phyloP scores from a whole-genome alignment of 2,888 invertebrate species.

The Hemistola chrysoprasaria region DNA sequence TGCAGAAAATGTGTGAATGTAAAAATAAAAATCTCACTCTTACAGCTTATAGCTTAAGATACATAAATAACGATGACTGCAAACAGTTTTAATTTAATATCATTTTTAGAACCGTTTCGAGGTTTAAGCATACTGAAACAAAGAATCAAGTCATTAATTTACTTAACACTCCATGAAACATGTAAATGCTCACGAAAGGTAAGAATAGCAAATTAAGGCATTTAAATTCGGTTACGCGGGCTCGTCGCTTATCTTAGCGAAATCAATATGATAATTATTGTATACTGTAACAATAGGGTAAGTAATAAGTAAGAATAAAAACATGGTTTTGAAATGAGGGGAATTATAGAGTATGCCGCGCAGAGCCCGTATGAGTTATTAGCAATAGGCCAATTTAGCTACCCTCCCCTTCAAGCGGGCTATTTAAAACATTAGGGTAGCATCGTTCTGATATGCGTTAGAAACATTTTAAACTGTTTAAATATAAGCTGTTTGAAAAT shows the following conservation, averaged over 20 bases:
- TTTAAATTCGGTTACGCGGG: slow-evolving; percentile 7
- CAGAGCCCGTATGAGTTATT: slow-evolving; percentile 76
- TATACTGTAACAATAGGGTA: slow-evolving; percentile 4
- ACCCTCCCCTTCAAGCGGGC: slow-evolving; percentile 55
- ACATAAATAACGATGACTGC: too few species aligned
- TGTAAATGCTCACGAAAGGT: not conserved
- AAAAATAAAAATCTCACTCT: too few species aligned
- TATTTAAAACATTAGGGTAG: slow-evolving; percentile 65
- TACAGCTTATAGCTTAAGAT: too few species aligned
- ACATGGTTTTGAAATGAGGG: slow-evolving; percentile 32
- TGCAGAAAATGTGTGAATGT: too few species aligned
- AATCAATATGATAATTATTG: slow-evolving; percentile 67
- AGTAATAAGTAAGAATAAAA: slow-evolving; percentile 4
- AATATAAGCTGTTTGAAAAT: slow-evolving; percentile 25
- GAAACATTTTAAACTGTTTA: slow-evolving; percentile 36
- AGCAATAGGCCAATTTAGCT: slow-evolving; percentile 71
- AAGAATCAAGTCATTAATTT: too few species aligned
- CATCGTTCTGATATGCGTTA: slow-evolving; percentile 54
- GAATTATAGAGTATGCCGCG: slow-evolving; percentile 45
- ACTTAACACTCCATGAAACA: not conserved
- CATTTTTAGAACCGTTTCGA: too few species aligned
- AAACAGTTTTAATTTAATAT: not conserved
- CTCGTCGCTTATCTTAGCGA: slow-evolving; percentile 48
- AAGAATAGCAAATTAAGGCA: slow-evolving; percentile 1
- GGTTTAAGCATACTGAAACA: too few species aligned